Evolutionary conservation across 1,140 invertebrate genomes (phyloP).

Genomic region (Colletes latitarsis): DNA sequence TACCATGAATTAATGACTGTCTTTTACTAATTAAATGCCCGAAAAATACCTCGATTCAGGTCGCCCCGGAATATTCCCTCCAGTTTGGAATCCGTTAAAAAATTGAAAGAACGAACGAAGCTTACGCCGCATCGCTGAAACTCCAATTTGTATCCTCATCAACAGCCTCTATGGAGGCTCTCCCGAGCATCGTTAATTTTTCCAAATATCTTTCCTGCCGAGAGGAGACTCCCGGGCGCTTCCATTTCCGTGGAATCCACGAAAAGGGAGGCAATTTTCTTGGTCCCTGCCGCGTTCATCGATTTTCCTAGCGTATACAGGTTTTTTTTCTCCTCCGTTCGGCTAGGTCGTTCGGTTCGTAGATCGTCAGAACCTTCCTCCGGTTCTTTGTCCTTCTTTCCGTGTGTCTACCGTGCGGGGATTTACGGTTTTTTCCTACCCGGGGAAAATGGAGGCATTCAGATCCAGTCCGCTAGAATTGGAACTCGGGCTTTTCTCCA

Average conservation of each 20-base stretch:
- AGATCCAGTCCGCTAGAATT: neutral
- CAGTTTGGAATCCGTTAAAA: no score
- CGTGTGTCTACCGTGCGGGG: neutral
- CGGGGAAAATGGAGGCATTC: conserved; percentile 2
- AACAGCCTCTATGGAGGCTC: no score
- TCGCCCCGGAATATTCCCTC: no score
- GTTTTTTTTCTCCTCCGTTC: neutral
- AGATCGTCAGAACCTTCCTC: neutral
- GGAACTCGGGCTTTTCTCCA: neutral
- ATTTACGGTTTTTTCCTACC: neutral
- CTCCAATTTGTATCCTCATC: no score
- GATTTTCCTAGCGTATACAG: neutral
- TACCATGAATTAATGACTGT: no score
- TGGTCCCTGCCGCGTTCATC: neutral
- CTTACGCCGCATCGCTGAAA: no score
- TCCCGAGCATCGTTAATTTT: neutral
- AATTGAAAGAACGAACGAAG: no score
- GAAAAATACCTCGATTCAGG: no score
- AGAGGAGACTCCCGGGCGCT: no score
- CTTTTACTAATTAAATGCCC: no score
- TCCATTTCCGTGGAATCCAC: neutral
- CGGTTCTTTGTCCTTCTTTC: neutral
- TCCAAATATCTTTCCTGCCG: neutral
- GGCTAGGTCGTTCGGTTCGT: neutral
- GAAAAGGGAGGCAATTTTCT: neutral